Base-by-base conservation (phyloP, 2,113 vertebrate genomes). In the Ellobius talpinus region DNA sequence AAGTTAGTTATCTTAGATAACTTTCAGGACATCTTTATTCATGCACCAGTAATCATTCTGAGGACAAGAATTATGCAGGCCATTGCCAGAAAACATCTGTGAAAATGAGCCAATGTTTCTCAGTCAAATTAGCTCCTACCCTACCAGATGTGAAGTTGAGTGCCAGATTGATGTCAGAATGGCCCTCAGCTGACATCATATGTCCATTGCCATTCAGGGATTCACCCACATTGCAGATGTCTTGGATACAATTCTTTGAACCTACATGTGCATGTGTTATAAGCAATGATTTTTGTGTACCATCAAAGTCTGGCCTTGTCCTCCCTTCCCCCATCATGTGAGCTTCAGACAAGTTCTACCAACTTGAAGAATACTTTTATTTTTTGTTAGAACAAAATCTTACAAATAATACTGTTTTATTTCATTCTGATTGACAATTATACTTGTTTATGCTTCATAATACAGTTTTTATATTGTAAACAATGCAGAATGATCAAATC, bases 1-100 rank as follows among this genome's bases (percentile, higher is more conserved):
- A 94, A 94, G 47, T 89, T 39, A 65, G 74, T 85, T 89, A n/a
- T 89, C n/a, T 65, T 91, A 91, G 68, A 36, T 52, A 88, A 45
- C 61, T 55, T 90, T 90, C 24, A 72, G 50, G 13, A 11, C 36
- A 47, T 47, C 61, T 82, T 91, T 76, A 21, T 31, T 87, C 36
- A 63, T 26, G 19, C 42, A 31, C 8, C 61, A 77, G 19, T 42
- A 85, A 79, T 79, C 81, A 87, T 73, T 79, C 36, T 78, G 82
- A 93, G 31, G 47, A 79, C n/a, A 91, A 61, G 36, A 61, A 42
- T 19, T 73, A 31, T n/a, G 4, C n/a, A 33, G 23, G 52, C n/a
- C 55, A 63, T 63, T 61, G 52, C 82, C 47, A 91, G n/a, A 66
- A 68, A 61, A 29, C 10, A 95, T 78, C 17, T 29, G 70, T 84